Evolutionary conservation across 2,888 invertebrate species (phyloP).

Genomic region (Tetragonisca angustula): DNA sequence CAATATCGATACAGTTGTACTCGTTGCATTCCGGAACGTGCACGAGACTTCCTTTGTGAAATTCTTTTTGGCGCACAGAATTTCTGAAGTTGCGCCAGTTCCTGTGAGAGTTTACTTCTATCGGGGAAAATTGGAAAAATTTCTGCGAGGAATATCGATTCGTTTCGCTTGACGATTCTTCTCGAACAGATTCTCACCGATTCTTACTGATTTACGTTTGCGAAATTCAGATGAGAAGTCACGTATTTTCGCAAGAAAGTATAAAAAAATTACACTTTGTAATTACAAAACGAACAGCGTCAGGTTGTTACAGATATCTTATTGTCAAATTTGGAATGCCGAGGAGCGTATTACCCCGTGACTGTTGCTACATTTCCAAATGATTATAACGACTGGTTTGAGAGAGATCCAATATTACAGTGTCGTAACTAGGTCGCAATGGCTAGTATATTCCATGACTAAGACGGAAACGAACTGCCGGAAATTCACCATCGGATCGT

Average conservation of each 20-base stretch:
- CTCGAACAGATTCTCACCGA: not conserved
- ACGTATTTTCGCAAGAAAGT: not conserved
- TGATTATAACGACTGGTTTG: constrained; percentile 22
- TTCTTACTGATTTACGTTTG: no score
- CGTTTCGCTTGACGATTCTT: not conserved
- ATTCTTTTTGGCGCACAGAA: no score
- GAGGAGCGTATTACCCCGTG: not conserved
- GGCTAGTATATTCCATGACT: constrained; percentile 48
- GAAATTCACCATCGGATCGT: constrained; percentile 61
- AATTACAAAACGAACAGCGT: not conserved
- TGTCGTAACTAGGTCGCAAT: constrained; percentile 36
- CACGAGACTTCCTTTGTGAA: no score
- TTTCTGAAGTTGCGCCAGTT: no score
- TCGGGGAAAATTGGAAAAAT: no score
- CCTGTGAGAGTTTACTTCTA: no score
- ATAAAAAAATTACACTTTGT: not conserved
- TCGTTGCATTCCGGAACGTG: no score
- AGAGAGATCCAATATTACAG: constrained; percentile 52
- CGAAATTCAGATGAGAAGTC: no score
- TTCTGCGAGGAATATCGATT: not conserved
- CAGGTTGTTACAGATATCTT: not conserved
- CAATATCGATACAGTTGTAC: no score
- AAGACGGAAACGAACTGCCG: constrained; percentile 56
- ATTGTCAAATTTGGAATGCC: not conserved
- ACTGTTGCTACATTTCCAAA: constrained; percentile 2